These are phyloP conservation scores for Fundulus diaphanus DNA, from an alignment of 2,797 vertebrate genomes.

Conservation along the genomic window DNA sequence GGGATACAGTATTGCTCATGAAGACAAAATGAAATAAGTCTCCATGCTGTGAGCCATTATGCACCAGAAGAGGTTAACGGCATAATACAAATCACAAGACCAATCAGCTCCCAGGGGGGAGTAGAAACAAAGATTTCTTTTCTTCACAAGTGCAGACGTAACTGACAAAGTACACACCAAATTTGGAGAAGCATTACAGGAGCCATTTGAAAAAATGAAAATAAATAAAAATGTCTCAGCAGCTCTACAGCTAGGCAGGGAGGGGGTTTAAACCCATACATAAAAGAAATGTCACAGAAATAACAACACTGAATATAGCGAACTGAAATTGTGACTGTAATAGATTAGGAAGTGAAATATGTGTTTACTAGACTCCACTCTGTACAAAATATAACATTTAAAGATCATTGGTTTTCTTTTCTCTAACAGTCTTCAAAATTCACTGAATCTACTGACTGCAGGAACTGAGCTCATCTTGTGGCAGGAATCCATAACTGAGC, in stretches of 20 bases:
- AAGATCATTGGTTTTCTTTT: slow-evolving; percentile 31
- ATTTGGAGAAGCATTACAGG: slow-evolving; percentile 62
- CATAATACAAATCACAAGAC: slow-evolving; percentile 83
- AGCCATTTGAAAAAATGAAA: slow-evolving; percentile 33
- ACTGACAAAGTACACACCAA: slow-evolving; percentile 55
- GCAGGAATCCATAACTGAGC: slow-evolving; percentile 10
- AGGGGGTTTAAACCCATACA: background rate
- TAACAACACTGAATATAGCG: slow-evolving; percentile 27
- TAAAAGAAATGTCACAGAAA: background rate
- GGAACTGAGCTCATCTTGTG: slow-evolving; percentile 38
- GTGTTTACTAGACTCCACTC: background rate
- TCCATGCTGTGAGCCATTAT: slow-evolving; percentile 64
- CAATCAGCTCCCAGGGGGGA: slow-evolving; percentile 62
- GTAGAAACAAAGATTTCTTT: slow-evolving; percentile 77
- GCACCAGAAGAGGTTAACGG: slow-evolving; percentile 74
- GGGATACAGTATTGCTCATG: slow-evolving; percentile 34
- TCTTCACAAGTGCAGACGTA: slow-evolving; percentile 43
- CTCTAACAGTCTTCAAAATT: slow-evolving; percentile 20
- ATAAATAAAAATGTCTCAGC: slow-evolving; percentile 8
- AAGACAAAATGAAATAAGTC: slow-evolving; percentile 64
- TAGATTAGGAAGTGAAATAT: background rate
- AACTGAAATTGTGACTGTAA: background rate
- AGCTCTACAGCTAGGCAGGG: slow-evolving; percentile 29
- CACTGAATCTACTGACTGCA: slow-evolving; percentile 17
- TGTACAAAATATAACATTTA: slow-evolving; percentile 2